Percentiles rank a stretch among this genome's conserved stretches.
Conservation (phyloP, 2,888 invertebrate species). For the Emmelina monodactyla region DNA sequence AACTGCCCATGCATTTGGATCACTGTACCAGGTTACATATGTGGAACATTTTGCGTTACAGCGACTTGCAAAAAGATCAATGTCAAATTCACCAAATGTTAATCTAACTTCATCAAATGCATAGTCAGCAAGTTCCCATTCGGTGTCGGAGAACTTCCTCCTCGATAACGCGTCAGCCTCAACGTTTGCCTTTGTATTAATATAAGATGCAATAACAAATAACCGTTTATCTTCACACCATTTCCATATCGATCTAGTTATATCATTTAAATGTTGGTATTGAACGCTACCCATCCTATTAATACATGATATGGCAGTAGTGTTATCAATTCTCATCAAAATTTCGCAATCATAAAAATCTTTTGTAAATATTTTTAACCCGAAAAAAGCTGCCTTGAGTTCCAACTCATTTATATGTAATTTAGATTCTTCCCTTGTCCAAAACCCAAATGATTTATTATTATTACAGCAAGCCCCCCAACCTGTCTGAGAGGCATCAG, state of each 20-base stretch:
- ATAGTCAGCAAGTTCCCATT: conserved; percentile 4
- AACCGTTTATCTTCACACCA: conserved; percentile 10
- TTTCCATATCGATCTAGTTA: conserved; percentile 7
- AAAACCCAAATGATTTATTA: conserved; percentile 1
- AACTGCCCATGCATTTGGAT: conserved; percentile 7
- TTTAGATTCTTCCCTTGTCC: conserved; percentile 1
- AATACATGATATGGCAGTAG: conserved; percentile 10
- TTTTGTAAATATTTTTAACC: conserved; percentile 6
- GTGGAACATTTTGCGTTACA: conserved; percentile 5
- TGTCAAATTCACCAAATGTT: background rate
- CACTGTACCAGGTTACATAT: conserved; percentile 8
- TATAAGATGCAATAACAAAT: conserved; percentile 9
- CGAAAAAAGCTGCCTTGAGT: conserved; percentile 10
- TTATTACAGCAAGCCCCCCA: conserved; percentile 6
- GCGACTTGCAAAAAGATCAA: conserved; percentile 5
- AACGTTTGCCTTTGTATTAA: conserved; percentile 7
- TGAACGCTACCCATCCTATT: conserved; percentile 13
- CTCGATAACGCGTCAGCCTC: conserved; percentile 6
- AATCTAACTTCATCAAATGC: background rate
- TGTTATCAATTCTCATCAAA: conserved; percentile 6
- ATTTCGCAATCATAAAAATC: background rate
- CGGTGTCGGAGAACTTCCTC: conserved; percentile 3
- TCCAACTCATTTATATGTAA: conserved; percentile 13
- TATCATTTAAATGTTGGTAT: conserved; percentile 7
- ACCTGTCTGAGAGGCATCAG: background rate